phyloP scores from a whole-genome alignment of 1,140 invertebrate genomes.

The Phenacoccus solenopsis region DNA sequence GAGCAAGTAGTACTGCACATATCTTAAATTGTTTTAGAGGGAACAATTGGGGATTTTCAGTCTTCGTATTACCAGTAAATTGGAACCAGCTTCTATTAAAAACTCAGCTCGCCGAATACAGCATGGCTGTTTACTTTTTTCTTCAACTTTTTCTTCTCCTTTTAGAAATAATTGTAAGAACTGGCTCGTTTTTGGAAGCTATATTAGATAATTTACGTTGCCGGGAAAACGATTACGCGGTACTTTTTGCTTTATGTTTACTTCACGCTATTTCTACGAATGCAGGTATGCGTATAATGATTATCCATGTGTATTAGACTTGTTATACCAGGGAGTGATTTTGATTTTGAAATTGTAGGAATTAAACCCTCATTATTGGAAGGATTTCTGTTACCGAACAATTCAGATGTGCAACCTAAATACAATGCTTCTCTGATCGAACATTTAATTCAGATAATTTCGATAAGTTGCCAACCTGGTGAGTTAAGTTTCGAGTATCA shows the following conservation, averaged over 20 bases:
- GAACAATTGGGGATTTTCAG: too few relatives aligned
- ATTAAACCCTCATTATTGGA: conserved; percentile 59
- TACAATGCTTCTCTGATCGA: conserved; percentile 59
- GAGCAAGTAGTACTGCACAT: too few relatives aligned
- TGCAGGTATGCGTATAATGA: conserved; percentile 53
- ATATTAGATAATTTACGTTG: conserved; percentile 73
- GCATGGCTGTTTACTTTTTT: too few relatives aligned
- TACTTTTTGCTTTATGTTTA: conserved; percentile 81
- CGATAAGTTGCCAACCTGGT: conserved; percentile 67
- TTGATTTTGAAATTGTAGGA: too few relatives aligned
- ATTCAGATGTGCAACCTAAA: conserved; percentile 40
- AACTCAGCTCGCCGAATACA: too few relatives aligned
- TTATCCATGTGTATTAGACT: neutral
- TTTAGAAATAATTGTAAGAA: conserved; percentile 7
- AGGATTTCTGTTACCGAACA: conserved; percentile 42
- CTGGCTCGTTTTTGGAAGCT: conserved; percentile 65
- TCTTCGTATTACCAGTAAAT: too few relatives aligned
- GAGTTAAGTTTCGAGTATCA: conserved; percentile 30
- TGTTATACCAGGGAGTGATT: too few relatives aligned
- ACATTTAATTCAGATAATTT: conserved; percentile 63
- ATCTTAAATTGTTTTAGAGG: too few relatives aligned
- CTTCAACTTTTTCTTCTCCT: too few relatives aligned
- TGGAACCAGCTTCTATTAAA: too few relatives aligned
- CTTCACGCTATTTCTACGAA: conserved; percentile 89
- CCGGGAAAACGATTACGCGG: conserved; percentile 51